Percentiles rank a stretch among this genome's conserved stretches.
Conservation (phyloP, 1,140 invertebrate species). For the Elysia chlorotica region DNA sequence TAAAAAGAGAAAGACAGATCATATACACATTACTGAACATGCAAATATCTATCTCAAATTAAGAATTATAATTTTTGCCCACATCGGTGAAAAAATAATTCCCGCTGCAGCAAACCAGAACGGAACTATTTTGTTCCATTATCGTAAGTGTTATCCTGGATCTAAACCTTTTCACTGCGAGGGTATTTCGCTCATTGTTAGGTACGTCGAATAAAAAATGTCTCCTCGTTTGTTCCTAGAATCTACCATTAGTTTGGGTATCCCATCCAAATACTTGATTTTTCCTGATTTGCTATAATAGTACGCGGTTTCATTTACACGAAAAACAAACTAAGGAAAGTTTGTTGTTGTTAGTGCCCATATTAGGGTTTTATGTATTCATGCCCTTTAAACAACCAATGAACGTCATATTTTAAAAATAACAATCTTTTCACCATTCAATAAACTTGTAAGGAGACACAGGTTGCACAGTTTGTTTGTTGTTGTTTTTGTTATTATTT, state of each 20-base stretch:
- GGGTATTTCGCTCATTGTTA: no score
- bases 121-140: no score
- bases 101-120: background rate
- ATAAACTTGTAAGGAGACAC: no score
- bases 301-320: background rate
- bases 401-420: no score
- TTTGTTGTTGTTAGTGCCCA: slow-evolving; percentile 17
- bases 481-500: no score
- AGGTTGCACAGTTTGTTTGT: no score
- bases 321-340: background rate
- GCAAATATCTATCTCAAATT: background rate
- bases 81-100: background rate
- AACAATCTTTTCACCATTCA: no score
- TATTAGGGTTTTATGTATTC: slow-evolving; percentile 9
- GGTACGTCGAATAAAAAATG: background rate
- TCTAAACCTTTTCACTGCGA: no score
- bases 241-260: background rate
- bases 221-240: background rate
- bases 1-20: background rate
- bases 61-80: background rate
- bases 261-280: background rate
- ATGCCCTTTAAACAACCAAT: slow-evolving; percentile 11
- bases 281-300: background rate
- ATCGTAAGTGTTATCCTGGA: no score
- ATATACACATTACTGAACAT: background rate